Base-by-base conservation (phyloP, 2,888 invertebrate genomes). In the Celastrina argiolus region DNA sequence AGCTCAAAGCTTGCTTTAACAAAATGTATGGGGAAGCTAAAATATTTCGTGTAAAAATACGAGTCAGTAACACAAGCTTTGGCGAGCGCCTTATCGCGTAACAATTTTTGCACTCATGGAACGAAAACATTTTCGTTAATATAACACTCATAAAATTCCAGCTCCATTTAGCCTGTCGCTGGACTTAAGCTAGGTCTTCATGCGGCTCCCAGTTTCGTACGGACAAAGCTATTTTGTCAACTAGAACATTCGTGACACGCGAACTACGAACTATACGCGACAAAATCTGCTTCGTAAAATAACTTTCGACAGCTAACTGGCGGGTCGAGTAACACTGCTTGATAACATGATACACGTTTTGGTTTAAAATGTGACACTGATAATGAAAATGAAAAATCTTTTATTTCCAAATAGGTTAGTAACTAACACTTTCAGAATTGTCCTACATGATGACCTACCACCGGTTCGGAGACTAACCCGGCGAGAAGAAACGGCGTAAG, bases 121-220 rank as follows among this genome's bases (percentile, higher is more conserved):
- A 64, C 51, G 16, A 64, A 34, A 61, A 61, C 61, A 61, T 36
- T 51, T 64, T 64, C 64, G 3, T 26, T 64, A 64, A 45, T 51
- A 64, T 45, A 45, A 26, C 64, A 64, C 45, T 64, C 64, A 64
- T 64, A 51, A 64, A 51, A 64, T 45, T 45, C 16, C 31, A 12
- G 45, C 51, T 45, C 18, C 39, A 45, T 42, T 31, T 31, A 41
- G 64, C 41, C 12, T n/a, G 63, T 42, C 63, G 41, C 63, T 63
- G 63, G 45, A 63, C 63, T 45, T 41, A 41, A 42, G 63, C 51
- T 18, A 64, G 64, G 64, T 64, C 64, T 64, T 51, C 64, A 64
- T 64, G 64, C 18, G 64, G 64, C 16, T 64, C 45, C 34, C 22
- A 36, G 22, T 36, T 36, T 61, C 61, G 61, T 36, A 22, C 61